Evolutionary conservation across 2,113 vertebrate genomes (phyloP).

Genomic region (Gnathonemus longibarbis): DNA sequence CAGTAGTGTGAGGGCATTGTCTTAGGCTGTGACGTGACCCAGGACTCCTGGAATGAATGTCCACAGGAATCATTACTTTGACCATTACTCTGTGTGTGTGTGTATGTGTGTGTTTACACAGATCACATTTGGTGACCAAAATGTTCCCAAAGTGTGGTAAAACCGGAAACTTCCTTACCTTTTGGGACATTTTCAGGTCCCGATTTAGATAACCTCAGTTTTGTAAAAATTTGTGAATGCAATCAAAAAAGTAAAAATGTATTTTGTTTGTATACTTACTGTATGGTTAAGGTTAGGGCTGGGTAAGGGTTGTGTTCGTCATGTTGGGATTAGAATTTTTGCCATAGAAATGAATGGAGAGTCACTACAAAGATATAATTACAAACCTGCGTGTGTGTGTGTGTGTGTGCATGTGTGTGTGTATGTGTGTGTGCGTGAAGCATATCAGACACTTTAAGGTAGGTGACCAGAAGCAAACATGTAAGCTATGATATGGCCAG

Average conservation of each 20-base stretch:
- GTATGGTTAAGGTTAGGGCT: too few species aligned
- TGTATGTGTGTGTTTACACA: neutral
- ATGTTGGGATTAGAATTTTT: too few species aligned
- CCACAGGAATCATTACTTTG: conserved; percentile 41
- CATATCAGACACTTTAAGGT: conserved; percentile 41
- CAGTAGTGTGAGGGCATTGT: conserved; percentile 43
- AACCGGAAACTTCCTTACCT: neutral
- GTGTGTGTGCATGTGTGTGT: neutral
- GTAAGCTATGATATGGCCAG: conserved; percentile 24
- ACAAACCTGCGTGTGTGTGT: too few species aligned
- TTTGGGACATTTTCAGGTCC: too few species aligned
- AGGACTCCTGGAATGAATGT: neutral
- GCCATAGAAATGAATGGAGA: too few species aligned
- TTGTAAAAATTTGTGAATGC: too few species aligned
- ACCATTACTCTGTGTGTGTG: conserved; percentile 37
- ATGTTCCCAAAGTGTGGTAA: neutral
- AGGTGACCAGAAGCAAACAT: conserved; percentile 51
- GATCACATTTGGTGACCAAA: neutral
- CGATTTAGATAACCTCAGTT: too few species aligned
- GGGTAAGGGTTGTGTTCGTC: too few species aligned
- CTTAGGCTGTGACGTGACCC: conserved; percentile 47
- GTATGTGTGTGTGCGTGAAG: conserved; percentile 43
- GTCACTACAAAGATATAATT: too few species aligned
- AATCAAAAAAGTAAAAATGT: too few species aligned
- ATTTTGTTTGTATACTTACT: too few species aligned